phyloP scores from a whole-genome alignment of 2,113 vertebrate genomes.

The Leucosticte australis region DNA sequence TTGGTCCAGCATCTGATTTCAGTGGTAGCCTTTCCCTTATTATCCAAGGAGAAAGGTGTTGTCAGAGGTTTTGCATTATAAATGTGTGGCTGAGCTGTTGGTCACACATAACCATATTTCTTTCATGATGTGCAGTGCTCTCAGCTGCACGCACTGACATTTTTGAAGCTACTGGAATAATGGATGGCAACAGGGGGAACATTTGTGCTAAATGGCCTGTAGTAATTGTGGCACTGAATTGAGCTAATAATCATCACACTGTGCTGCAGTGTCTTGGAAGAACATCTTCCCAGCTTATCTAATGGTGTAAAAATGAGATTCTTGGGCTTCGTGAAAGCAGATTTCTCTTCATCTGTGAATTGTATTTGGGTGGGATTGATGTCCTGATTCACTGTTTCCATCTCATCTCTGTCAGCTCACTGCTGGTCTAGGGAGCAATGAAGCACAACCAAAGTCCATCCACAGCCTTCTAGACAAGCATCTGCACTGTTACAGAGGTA shows the following conservation, averaged over 20 bases:
- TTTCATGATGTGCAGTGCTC: neutral
- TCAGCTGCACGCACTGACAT: neutral
- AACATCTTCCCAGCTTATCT: neutral
- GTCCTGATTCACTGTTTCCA: neutral
- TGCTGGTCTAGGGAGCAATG: neutral
- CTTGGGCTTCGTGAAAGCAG: neutral
- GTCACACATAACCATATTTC: neutral
- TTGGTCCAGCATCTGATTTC: neutral
- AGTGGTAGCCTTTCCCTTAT: neutral
- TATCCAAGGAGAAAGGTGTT: neutral
- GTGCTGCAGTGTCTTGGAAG: neutral
- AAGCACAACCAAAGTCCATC: neutral
- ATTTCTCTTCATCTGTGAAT: neutral
- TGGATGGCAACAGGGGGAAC: conserved; percentile 18
- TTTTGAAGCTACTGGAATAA: neutral
- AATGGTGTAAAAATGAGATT: neutral
- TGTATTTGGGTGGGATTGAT: neutral
- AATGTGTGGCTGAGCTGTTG: neutral
- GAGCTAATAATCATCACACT: conserved; percentile 9
- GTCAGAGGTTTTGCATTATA: neutral
- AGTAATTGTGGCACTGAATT: conserved; percentile 22
- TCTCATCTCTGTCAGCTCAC: neutral
- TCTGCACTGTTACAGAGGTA: neutral
- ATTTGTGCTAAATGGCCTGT: conserved; percentile 39
- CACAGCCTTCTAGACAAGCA: neutral